Base-by-base conservation (phyloP, 1,140 invertebrate species). In the Diprion similis region DNA sequence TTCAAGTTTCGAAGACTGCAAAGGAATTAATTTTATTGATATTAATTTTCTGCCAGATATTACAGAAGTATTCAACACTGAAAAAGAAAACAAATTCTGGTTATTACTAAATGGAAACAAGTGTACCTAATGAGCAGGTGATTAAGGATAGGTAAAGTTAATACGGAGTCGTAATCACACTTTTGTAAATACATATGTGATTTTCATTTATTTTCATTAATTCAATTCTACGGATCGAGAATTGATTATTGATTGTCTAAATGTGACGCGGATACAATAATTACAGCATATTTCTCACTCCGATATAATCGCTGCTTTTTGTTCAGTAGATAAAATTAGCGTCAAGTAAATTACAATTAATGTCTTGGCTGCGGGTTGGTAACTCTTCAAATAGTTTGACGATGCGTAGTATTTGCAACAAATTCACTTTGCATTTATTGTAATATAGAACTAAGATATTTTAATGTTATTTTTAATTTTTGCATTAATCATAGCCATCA, bases 51-150 rank as follows among this genome's bases (percentile, higher is more conserved):
- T 59, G n/a, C 9, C 51, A 59, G 6, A 59, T 17, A 59, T 59
- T 17, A 37, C 24, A 73, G 72, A 69, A 73, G 70, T 47, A 73
- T 46, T 47, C 19, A 46, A 67, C 67, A 67, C 0, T 10, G 46
- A 73, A 70, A 46, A 48, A 70, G 59, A 46, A 70, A 48, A 48
- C 19, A 18, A 71, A 59, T 68, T 51, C 19, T 67, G 71, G 65
- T 72, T 67, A 37, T 37, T 37, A 37, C 6, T 37, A 37, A 37
- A 37, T 37, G 24, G 24, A 37, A 37, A 6, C 24, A 64, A 64
- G 17, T 64, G 17, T 64, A 18, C 17, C 59, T 64, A 18, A 18
- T 64, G 13, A 15, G 13, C 17, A 18, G 17, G 4, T 15, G 17
- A 18, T 64, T 64, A 64, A 64, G 17, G 59, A 64, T 15, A 64